Base-by-base conservation (phyloP, 2,888 invertebrate genomes). In the Camptogramma bilineatum region DNA sequence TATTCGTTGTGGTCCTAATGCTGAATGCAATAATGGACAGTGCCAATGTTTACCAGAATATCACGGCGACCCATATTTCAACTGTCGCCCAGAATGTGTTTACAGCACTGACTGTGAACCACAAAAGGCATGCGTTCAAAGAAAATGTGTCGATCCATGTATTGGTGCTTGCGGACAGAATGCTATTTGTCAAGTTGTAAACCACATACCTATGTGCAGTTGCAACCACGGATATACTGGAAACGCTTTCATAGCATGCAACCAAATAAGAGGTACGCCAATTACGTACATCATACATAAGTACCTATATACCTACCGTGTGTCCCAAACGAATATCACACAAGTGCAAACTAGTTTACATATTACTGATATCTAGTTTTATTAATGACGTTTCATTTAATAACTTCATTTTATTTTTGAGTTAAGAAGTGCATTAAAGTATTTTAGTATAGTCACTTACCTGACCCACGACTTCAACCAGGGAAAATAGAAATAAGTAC, bases 61-160 rank as follows among this genome's bases (percentile, higher is more conserved):
- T 82, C 94, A 94, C 68, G 97, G 97, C 13, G 96, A 96, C 83
- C 96, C 97, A 17, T 96, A 95, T 78, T 91, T 94, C 59, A 95
- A 95, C 62, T 97, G 97, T 79, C 94, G 96, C 62, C 97, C 97
- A 0, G 97, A 97, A 87, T 97, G 97, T 85, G 94, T 96, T 18
- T 94, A 95, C 55, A 97, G 96, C 82, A 94, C 95, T 1, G 97
- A 97, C 71, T 97, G 97, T 81, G 88, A 95, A 0, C 85, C 93
- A 64, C 90, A 94, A 73, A 95, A 94, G 75, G 95, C 97, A 55
- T 98, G 97, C 80, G 91, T 96, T 39, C 94, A 95, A 80, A 95
- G 95, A 77, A 96, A 96, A 88, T 97, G 97, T 82, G 83, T 93
- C 5, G 95, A 97, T 82, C 97, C 97, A 5, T 97, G 97, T 74